A percentile compares a stretch with the other conserved stretches of the same genome.
These are phyloP conservation scores for Cremastinae sp. DNA, from an alignment of 2,888 invertebrate genomes.

Conservation along the genomic window DNA sequence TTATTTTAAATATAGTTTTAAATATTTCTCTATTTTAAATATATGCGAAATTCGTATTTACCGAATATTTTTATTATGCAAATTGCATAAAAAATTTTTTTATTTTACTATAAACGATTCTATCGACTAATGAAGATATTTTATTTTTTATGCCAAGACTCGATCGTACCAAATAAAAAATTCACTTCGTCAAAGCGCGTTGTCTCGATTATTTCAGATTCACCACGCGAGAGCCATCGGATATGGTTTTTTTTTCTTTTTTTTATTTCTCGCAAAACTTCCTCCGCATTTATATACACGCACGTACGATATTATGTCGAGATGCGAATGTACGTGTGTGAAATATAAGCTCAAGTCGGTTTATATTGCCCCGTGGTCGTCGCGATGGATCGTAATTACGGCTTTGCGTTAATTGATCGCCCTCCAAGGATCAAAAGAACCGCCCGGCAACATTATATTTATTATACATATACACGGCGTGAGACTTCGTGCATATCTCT, in stretches of 20 bases:
- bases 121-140: too few relatives aligned
- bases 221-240: conserved; percentile 11
- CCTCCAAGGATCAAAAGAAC: conserved; percentile 56
- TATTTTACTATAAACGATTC: too few relatives aligned
- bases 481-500: conserved; percentile 41
- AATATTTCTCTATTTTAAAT: too few relatives aligned
- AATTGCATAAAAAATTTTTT: too few relatives aligned
- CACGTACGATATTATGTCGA: neutral
- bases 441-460: conserved; percentile 60
- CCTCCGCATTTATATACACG: neutral
- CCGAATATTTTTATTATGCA: too few relatives aligned
- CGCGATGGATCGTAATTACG: conserved; percentile 67
- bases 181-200: neutral
- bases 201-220: conserved; percentile 46
- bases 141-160: too few relatives aligned
- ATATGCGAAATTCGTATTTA: too few relatives aligned
- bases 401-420: conserved; percentile 69
- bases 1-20: too few relatives aligned
- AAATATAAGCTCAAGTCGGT: conserved; percentile 28
- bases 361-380: conserved; percentile 60
- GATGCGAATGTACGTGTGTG: neutral
- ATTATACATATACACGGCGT: conserved; percentile 40
- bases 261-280: conserved; percentile 19
- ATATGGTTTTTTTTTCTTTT: conserved; percentile 17
- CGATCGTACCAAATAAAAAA: too few relatives aligned